Evolutionary conservation across 2,888 invertebrate genomes (phyloP), one percentile per base, ranked within the genome.

Genomic region (Incurvaria masculella): DNA sequence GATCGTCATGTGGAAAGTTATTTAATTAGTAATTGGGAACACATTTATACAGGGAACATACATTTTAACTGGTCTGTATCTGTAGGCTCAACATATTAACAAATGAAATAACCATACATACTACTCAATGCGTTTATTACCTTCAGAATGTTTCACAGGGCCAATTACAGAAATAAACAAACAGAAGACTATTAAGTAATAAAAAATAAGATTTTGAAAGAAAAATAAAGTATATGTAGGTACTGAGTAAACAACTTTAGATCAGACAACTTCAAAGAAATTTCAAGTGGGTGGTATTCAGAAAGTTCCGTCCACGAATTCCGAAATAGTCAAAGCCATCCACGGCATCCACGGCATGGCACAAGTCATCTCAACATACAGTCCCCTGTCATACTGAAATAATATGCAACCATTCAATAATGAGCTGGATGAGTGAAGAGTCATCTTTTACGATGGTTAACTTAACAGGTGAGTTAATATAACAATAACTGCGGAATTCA

Each of bases 321-420:
- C 75, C 74, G 74, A 68, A 67, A 39, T 49, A 75, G 78, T 76
- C n/a, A n/a, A n/a, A n/a, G n/a, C n/a, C n/a, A n/a, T n/a, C n/a
- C n/a, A n/a, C n/a, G 76, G 75, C 75, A 75, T 76, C 76, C 78
- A 76, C 62, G 75, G 74, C 78, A 76, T 78, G 78, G 76, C 78
- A 78, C 76, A 70, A 73, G 76, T 75, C 18, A 20, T 76, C 71
- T 72, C 67, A 23, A 33, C 48, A 74, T 68, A 73, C 66, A 76
- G 68, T 69, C 74, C 70, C 73, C 78, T 78, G 73, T 72, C 78
- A 78, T 71, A 72, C 78, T 66, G 65, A 66, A 65, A 68, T 67
- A 66, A 69, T 33, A 33, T 33, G 33, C 33, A 14, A 33, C 33
- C 33, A 33, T n/a, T 14, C 33, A 33, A n/a, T 33, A 33, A 33